Evolutionary conservation across 2,797 vertebrate genomes (phyloP).

Genomic region (Anabacerthia variegaticeps): DNA sequence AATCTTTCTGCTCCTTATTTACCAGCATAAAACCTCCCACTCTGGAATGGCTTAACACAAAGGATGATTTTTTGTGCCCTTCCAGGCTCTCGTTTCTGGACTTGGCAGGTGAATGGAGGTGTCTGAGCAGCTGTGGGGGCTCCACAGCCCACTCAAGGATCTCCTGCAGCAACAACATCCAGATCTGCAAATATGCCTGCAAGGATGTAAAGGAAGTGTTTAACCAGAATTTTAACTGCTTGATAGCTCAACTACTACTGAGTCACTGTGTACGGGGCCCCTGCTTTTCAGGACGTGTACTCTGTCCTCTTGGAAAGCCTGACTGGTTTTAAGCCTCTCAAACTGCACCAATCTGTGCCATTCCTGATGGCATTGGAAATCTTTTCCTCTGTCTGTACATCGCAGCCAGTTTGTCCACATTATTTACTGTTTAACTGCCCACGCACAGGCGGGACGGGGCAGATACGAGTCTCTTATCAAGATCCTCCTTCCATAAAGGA

Average conservation of each 20-base stretch:
- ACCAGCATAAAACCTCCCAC: not conserved
- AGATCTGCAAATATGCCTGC: not conserved
- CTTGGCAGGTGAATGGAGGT: not conserved
- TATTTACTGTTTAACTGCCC: constrained; percentile 13
- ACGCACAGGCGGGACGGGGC: not conserved
- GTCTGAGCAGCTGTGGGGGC: not conserved
- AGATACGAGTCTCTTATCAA: not conserved
- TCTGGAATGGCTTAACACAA: not conserved
- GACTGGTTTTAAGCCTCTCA: not conserved
- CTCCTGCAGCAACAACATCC: not conserved
- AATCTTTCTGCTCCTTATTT: not conserved
- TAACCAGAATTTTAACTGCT: not conserved
- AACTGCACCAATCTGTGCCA: fast-evolving
- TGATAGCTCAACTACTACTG: fast-evolving
- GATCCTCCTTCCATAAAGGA: constrained; percentile 19
- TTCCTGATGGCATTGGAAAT: not conserved
- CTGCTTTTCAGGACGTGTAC: not conserved
- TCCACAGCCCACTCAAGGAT: fast-evolving
- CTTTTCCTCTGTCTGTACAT: not conserved
- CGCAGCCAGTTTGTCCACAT: not conserved
- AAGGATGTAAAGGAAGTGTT: not conserved
- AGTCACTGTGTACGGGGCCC: not conserved
- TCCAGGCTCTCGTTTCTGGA: not conserved
- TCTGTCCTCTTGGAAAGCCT: not conserved
- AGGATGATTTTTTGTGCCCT: not conserved